phyloP scores from a whole-genome alignment of 1,140 invertebrate species.

The Cyclina sinensis region DNA sequence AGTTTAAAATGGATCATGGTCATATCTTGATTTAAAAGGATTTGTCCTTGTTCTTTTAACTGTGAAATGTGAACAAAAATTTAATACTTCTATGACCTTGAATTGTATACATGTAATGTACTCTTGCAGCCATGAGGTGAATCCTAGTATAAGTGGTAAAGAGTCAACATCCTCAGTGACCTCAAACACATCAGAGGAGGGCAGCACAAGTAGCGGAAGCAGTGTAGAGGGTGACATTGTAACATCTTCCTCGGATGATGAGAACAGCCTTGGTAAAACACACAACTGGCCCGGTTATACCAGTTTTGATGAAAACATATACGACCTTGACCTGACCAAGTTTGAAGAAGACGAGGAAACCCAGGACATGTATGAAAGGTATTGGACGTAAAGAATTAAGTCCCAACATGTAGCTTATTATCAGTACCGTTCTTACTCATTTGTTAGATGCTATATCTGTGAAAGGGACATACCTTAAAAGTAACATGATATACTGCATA shows the following conservation, averaged over 20 bases:
- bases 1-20: too few species aligned
- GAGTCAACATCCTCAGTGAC: slow-evolving; percentile 82
- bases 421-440: too few species aligned
- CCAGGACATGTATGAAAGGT: slow-evolving; percentile 43
- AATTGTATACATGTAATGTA: too few species aligned
- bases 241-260: slow-evolving; percentile 34
- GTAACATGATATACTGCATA: too few species aligned
- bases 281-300: not conserved
- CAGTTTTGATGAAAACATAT: slow-evolving; percentile 21
- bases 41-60: too few species aligned
- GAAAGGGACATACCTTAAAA: too few species aligned
- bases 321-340: slow-evolving; percentile 17
- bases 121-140: slow-evolving; percentile 73
- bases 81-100: too few species aligned
- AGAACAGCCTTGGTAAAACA: not conserved
- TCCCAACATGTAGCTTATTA: too few species aligned
- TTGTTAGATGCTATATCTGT: too few species aligned
- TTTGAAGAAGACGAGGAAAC: slow-evolving; percentile 41
- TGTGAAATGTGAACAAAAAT: too few species aligned
- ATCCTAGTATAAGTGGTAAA: slow-evolving; percentile 84
- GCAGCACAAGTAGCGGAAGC: slow-evolving; percentile 75
- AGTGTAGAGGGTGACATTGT: slow-evolving; percentile 73
- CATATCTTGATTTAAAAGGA: too few species aligned
- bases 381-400: too few species aligned
- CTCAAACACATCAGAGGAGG: slow-evolving; percentile 81